phyloP scores from a whole-genome alignment of 2,113 vertebrate species.

The Pygathrix nemaeus region DNA sequence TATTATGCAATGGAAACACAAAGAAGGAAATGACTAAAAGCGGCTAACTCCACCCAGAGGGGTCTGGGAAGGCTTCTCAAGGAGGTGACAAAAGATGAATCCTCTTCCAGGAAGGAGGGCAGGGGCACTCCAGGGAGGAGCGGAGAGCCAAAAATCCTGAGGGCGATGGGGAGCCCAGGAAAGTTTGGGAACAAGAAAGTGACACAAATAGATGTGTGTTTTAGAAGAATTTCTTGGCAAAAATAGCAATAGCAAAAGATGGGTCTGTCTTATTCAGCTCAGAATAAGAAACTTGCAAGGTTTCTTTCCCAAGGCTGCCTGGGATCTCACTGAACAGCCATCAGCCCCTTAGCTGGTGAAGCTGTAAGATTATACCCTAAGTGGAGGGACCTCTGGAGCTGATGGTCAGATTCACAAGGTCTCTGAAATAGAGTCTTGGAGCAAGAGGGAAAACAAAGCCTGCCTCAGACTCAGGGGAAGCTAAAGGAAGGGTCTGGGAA shows the following conservation, averaged over 20 bases:
- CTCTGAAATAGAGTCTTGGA: neutral
- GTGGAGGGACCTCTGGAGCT: neutral
- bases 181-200: neutral
- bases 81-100: neutral
- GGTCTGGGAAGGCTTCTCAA: neutral
- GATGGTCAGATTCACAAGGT: neutral
- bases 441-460: neutral
- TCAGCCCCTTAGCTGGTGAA: neutral
- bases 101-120: neutral
- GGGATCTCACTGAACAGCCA: neutral
- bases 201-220: neutral
- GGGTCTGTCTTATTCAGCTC: no score
- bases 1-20: neutral
- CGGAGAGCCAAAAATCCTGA: neutral
- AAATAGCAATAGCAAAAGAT: no score
- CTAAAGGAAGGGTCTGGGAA: neutral
- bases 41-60: neutral
- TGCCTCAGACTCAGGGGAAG: neutral
- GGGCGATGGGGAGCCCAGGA: neutral
- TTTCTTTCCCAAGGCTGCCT: neutral
- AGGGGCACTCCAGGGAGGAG: neutral
- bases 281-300: neutral
- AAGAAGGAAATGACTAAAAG: neutral
- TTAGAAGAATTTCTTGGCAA: neutral
- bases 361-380: neutral